Evolutionary conservation across 2,888 invertebrate genomes (phyloP).

Genomic region (Adela reaumurella): DNA sequence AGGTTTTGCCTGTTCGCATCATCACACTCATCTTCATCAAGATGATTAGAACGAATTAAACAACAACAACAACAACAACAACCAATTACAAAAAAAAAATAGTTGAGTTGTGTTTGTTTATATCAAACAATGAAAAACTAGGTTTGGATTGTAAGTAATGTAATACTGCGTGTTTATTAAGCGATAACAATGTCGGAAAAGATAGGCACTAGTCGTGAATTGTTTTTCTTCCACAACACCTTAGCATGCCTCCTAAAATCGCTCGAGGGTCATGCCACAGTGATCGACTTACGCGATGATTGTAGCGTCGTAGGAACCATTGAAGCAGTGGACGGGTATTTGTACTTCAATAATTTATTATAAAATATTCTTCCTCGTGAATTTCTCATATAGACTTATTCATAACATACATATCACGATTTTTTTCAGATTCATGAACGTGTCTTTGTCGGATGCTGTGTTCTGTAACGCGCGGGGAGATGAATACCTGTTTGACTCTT

Average conservation of each 20-base stretch:
- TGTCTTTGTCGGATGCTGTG: slow-evolving; percentile 59
- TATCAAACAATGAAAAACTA: too few species aligned
- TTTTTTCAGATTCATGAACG: slow-evolving; percentile 61
- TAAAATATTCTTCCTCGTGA: neutral
- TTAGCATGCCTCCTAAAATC: slow-evolving; percentile 61
- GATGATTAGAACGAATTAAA: too few species aligned
- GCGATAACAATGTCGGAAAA: too few species aligned
- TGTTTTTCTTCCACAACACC: slow-evolving; percentile 53
- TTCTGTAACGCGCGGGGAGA: slow-evolving; percentile 61
- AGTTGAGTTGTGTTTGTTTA: too few species aligned
- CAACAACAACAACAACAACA: too few species aligned
- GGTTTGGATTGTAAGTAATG: too few species aligned
- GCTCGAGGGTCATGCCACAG: slow-evolving; percentile 57
- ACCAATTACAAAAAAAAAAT: too few species aligned
- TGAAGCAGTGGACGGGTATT: slow-evolving; percentile 64
- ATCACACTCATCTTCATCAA: too few species aligned
- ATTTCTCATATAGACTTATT: slow-evolving; percentile 1
- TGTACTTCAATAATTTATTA: too few species aligned
- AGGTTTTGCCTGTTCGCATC: too few species aligned
- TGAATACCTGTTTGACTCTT: slow-evolving; percentile 56
- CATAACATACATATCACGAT: slow-evolving; percentile 6
- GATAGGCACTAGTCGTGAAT: neutral
- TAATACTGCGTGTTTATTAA: too few species aligned
- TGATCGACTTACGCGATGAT: slow-evolving; percentile 66
- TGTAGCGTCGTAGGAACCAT: slow-evolving; percentile 59